Conservation (phyloP, 2,113 vertebrate species). For the Patagioenas fasciata region DNA sequence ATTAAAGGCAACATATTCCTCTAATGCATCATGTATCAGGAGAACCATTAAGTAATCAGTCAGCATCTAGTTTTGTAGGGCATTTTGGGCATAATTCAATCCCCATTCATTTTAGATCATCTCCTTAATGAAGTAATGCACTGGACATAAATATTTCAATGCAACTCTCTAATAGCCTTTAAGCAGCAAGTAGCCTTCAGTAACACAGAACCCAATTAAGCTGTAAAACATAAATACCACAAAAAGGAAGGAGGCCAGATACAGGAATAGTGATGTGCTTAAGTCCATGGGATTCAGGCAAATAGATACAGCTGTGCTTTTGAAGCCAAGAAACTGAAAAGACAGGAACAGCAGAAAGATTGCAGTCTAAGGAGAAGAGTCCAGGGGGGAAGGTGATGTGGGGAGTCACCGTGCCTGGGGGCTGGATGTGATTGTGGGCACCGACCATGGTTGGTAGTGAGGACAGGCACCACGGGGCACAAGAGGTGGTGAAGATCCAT, state of each 20-base stretch:
- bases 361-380: background rate
- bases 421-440: too few relatives aligned
- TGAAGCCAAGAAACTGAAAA: background rate
- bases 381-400: too few relatives aligned
- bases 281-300: background rate
- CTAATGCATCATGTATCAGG: conserved; percentile 40
- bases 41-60: conserved; percentile 57
- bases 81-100: conserved; percentile 61
- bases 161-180: conserved; percentile 30
- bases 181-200: conserved; percentile 38
- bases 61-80: conserved; percentile 46
- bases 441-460: too few relatives aligned
- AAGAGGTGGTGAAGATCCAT: too few relatives aligned
- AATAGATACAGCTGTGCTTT: background rate
- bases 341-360: background rate
- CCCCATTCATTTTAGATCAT: conserved; percentile 71
- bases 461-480: too few relatives aligned
- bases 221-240: conserved; percentile 27
- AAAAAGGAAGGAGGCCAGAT: background rate
- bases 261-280: background rate
- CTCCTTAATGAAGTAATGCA: conserved; percentile 67
- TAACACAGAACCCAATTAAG: conserved; percentile 43
- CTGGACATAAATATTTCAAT: conserved; percentile 74
- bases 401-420: too few relatives aligned
- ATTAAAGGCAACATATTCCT: conserved; percentile 57